phyloP scores from a whole-genome alignment of 2,888 invertebrate genomes.

The Nematopogon swammerdamellus region DNA sequence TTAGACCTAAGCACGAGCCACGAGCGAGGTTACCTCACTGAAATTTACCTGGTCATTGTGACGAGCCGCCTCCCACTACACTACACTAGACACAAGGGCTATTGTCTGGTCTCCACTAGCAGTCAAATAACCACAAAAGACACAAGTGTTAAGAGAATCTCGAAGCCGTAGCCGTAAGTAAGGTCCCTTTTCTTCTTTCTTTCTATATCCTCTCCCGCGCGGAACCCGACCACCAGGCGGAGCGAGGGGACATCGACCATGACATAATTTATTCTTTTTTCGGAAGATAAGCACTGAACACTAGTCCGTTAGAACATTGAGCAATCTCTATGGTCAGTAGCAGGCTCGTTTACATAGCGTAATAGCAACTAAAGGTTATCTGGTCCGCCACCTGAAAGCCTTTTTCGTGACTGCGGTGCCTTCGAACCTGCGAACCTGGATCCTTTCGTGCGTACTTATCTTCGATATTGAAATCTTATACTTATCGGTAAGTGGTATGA shows the following conservation, averaged over 20 bases:
- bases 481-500: no score
- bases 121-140: neutral
- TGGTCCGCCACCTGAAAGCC: no score
- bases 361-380: no score
- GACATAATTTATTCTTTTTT: no score
- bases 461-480: no score
- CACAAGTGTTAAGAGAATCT: neutral
- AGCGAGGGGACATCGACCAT: neutral
- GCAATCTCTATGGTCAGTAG: no score
- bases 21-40: neutral
- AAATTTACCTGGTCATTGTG: neutral
- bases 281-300: no score
- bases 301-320: no score
- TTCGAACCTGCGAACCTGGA: no score
- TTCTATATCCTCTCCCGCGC: neutral
- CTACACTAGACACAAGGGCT: neutral
- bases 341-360: no score
- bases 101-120: neutral
- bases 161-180: neutral
- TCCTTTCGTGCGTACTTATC: no score
- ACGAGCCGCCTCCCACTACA: neutral
- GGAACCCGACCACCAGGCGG: neutral
- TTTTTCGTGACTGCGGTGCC: no score
- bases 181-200: neutral
- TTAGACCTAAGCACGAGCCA: neutral